These are phyloP conservation scores for Drosophila cardini DNA, from an alignment of 1,140 invertebrate species.

Conservation along the genomic window DNA sequence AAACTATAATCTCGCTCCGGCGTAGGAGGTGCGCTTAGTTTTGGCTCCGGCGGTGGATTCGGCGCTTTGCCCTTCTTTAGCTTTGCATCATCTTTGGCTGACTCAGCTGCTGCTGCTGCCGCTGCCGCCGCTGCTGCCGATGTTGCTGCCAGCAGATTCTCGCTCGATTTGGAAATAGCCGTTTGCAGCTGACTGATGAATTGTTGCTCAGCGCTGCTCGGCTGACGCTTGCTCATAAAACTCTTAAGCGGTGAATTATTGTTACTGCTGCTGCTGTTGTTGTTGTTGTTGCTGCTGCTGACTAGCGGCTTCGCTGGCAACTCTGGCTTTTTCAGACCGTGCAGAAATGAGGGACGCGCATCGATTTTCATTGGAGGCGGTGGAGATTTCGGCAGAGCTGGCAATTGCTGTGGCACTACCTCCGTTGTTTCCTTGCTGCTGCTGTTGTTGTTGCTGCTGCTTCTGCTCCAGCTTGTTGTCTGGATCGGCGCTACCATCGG, in stretches of 20 bases:
- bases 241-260: conserved; percentile 55
- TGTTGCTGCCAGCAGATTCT: conserved; percentile 54
- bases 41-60: conserved; percentile 85
- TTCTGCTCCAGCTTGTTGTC: conserved; percentile 86
- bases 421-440: conserved; percentile 25
- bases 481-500: conserved; percentile 92
- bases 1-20: conserved; percentile 80
- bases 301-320: conserved; percentile 87
- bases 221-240: conserved; percentile 67
- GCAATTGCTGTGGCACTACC: conserved; percentile 79
- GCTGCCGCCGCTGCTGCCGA: conserved; percentile 29
- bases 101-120: conserved; percentile 38
- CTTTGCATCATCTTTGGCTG: conserved; percentile 71
- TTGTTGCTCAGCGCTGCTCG: conserved; percentile 84
- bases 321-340: conserved; percentile 88
- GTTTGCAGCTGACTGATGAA: conserved; percentile 86
- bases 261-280: conserved; percentile 27
- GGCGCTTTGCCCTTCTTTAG: conserved; percentile 86
- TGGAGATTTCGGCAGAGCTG: conserved; percentile 88
- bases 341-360: conserved; percentile 89
- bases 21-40: conserved; percentile 78
- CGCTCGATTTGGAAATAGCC: conserved; percentile 78
- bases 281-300: conserved; percentile 45
- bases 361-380: conserved; percentile 85
- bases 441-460: conserved; percentile 37